A percentile compares a stretch with the other conserved stretches of the same genome.
These are phyloP conservation scores for Microtus oregoni DNA, from an alignment of 2,113 vertebrate genomes.

Conservation along the genomic window DNA sequence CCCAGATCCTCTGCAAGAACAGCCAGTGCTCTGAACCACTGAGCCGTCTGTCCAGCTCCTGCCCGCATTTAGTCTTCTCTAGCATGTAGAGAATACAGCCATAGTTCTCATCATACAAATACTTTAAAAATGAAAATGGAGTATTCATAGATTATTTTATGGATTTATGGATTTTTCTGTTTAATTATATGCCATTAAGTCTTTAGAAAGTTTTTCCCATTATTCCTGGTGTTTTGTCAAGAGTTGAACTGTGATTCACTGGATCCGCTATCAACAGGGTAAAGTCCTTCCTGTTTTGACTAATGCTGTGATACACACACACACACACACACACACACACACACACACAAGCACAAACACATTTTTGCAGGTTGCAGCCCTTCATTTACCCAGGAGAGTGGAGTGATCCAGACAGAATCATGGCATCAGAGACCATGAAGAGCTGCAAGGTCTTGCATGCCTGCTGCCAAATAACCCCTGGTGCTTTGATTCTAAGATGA, in stretches of 20 bases:
- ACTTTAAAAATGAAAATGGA: conserved; percentile 1
- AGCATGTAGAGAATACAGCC: not conserved
- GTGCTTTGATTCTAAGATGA: not conserved
- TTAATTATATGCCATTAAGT: not conserved
- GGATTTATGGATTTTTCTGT: not conserved
- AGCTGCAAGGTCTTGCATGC: not conserved
- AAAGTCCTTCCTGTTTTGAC: not conserved
- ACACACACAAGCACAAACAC: too few relatives aligned
- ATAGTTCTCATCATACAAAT: not conserved
- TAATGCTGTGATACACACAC: not conserved
- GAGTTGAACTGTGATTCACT: not conserved
- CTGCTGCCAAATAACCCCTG: not conserved
- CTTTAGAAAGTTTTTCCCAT: not conserved
- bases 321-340: not conserved
- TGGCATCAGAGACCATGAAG: not conserved
- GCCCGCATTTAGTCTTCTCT: not conserved
- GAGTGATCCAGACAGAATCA: not conserved
- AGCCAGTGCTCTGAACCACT: not conserved
- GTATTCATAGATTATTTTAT: not conserved
- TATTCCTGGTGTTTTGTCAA: not conserved
- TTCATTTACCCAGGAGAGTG: not conserved
- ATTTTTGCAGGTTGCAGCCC: not conserved
- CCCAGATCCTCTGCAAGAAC: not conserved
- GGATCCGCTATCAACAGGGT: not conserved
- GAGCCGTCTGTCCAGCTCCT: not conserved